Evolutionary conservation across 2,888 invertebrate genomes (phyloP), one percentile per base, ranked within the genome.

Genomic region (Drosophila helvetica): DNA sequence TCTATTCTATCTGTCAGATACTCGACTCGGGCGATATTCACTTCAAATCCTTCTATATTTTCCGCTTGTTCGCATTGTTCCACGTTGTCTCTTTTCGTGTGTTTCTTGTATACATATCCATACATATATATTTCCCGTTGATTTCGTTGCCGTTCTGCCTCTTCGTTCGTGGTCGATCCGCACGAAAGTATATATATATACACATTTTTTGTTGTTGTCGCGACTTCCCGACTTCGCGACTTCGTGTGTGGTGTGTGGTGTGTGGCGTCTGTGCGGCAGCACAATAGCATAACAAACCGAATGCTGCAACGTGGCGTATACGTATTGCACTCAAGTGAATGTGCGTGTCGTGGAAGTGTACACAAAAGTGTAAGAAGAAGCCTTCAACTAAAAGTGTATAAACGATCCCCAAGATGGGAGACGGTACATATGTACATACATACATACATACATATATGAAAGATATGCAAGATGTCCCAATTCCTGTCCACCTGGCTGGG

Each of bases 241-340:
- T 33, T 38, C 33, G 33, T 38, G 15, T 38, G 15, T 15, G 15
- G 33, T 38, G 33, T 30, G 22, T 5, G 5, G 22, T 27, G 27
- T 27, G 27, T 8, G 30, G 30, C 12, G 10, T 30, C n/a, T 2
- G n/a, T 15, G 38, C 15, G 15, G 38, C 15, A 38, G 38, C 15
- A 38, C 38, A 55, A 47, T 27, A 51, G 43, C 45, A 27, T 45
- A 38, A 38, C 38, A 38, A 38, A 38, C 12, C 59, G 65, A 43
- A 50, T 48, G 64, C 68, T 62, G 56, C 79, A 79, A 85, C 79
- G 67, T 54, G 73, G 62, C 82, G 82, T 77, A 85, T 82, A 73
- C 54, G 79, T 81, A 55, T 64, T 77, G 76, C 80, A 73, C 59
- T 51, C 54, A 60, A 55, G 65, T 67, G 58, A 77, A 73, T 77